Percentiles rank a stretch among this genome's conserved stretches.
These are phyloP conservation scores for Drosophila saltans DNA, from an alignment of 1,140 invertebrate species.

Conservation along the genomic window DNA sequence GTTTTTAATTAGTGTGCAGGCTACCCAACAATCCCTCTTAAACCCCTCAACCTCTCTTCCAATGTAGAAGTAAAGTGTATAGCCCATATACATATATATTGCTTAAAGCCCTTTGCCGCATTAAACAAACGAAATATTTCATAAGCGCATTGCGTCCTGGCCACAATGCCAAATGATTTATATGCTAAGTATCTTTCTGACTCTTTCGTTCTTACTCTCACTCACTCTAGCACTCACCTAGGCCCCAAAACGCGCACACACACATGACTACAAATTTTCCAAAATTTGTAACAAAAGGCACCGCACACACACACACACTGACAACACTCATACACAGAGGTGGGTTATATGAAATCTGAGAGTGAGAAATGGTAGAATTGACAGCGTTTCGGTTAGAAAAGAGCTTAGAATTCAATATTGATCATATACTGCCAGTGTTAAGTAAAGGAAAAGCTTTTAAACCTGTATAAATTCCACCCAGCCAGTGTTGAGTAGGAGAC, in stretches of 20 bases:
- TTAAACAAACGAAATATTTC: slow-evolving; percentile 78
- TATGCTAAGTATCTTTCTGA: slow-evolving; percentile 63
- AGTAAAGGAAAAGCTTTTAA: no score
- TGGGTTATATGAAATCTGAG: neutral
- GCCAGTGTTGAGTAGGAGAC: no score
- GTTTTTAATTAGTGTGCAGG: slow-evolving; percentile 71
- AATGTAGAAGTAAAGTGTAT: slow-evolving; percentile 11
- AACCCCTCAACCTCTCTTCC: neutral
- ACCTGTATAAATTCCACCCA: no score
- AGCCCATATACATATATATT: slow-evolving; percentile 47
- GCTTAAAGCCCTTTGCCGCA: slow-evolving; percentile 38
- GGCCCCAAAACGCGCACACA: slow-evolving; percentile 41
- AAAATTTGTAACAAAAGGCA: slow-evolving; percentile 67
- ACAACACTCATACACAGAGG: neutral
- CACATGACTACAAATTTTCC: slow-evolving; percentile 71
- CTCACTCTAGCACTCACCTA: slow-evolving; percentile 38
- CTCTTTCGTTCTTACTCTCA: slow-evolving; percentile 8
- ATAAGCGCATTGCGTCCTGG: slow-evolving; percentile 71
- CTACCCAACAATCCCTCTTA: neutral
- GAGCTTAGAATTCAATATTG: neutral
- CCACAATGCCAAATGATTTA: slow-evolving; percentile 78
- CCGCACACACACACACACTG: slow-evolving; percentile 16
- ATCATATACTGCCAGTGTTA: no score
- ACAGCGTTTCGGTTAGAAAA: neutral
- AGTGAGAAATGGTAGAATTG: slow-evolving; percentile 4